Percentiles rank a stretch among this genome's conserved stretches.
phyloP scores from a whole-genome alignment of 2,113 vertebrate species.

The Ameiurus melas region DNA sequence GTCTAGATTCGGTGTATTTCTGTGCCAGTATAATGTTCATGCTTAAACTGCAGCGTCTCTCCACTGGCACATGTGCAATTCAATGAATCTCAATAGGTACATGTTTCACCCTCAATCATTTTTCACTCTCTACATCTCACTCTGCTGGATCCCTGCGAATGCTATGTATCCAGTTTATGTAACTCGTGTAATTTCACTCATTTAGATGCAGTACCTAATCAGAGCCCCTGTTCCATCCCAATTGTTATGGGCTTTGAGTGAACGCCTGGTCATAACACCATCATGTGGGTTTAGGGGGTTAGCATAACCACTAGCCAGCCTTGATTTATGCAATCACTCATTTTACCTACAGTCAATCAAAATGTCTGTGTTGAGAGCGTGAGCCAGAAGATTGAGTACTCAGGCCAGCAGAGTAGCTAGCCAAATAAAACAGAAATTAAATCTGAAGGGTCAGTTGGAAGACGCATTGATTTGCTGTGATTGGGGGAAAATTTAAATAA shows the following conservation, averaged over 20 bases:
- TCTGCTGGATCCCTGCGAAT: conserved; percentile 13
- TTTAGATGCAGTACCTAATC: conserved; percentile 17
- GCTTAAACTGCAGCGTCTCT: not conserved
- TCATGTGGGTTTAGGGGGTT: not conserved
- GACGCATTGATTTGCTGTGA: not conserved
- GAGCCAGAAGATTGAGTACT: not conserved
- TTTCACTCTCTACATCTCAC: not conserved
- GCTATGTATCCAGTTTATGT: not conserved
- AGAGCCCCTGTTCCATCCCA: not conserved
- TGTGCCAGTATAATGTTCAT: not conserved
- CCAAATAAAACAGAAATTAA: not conserved
- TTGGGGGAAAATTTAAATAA: not conserved
- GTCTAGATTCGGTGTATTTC: not conserved
- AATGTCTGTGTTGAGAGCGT: not conserved
- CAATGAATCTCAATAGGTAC: conserved; percentile 2
- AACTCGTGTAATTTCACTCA: not conserved
- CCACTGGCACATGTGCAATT: not conserved
- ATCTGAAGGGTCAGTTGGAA: not conserved
- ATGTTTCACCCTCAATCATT: not conserved
- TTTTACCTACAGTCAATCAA: not conserved
- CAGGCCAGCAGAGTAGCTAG: not conserved
- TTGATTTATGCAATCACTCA: conserved; percentile 7
- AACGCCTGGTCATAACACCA: not conserved
- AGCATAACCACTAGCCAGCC: not conserved
- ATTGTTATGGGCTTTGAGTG: not conserved